A percentile compares a stretch with the other conserved stretches of the same genome.
Evolutionary conservation across 92 coral and sea anemone species (phyloP).

Genomic region (Actinernus sp.): DNA sequence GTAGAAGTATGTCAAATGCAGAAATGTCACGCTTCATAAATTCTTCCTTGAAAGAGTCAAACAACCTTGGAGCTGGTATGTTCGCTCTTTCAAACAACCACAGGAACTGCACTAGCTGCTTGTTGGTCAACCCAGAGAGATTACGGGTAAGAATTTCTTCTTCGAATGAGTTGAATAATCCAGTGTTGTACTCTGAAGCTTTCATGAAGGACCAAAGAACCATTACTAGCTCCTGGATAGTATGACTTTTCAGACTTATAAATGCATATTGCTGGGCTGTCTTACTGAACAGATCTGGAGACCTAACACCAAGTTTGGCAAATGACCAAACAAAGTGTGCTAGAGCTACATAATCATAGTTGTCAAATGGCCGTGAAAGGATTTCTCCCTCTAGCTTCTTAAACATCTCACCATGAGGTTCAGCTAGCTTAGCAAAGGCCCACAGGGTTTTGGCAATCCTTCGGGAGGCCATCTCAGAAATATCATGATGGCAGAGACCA

Average conservation of each 20-base stretch:
- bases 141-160: slow-evolving; percentile 17
- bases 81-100: slow-evolving; percentile 39
- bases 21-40: slow-evolving; percentile 9
- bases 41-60: slow-evolving; percentile 16
- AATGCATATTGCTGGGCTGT: slow-evolving; percentile 6
- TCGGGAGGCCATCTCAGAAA: slow-evolving; percentile 29
- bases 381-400: slow-evolving; percentile 25
- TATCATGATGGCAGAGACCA: slow-evolving; percentile 25
- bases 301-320: slow-evolving; percentile 27
- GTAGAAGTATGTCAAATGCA: slow-evolving; percentile 24
- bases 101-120: slow-evolving; percentile 19
- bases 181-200: slow-evolving; percentile 21
- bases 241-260: slow-evolving; percentile 9
- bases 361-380: slow-evolving; percentile 19
- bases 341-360: slow-evolving; percentile 14
- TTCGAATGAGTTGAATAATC: slow-evolving; percentile 16
- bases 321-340: slow-evolving; percentile 49
- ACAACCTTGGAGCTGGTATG: slow-evolving; percentile 8
- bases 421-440: slow-evolving; percentile 42
- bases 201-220: slow-evolving; percentile 52
- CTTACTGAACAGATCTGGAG: slow-evolving; percentile 28
- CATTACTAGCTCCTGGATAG: slow-evolving; percentile 20
- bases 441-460: slow-evolving; percentile 42
- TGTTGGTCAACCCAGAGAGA: slow-evolving; percentile 16
- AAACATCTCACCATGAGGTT: slow-evolving; percentile 25